Percentiles rank a stretch among this genome's conserved stretches.
phyloP scores from a whole-genome alignment of 2,113 vertebrate species.

The Microtus oregoni region DNA sequence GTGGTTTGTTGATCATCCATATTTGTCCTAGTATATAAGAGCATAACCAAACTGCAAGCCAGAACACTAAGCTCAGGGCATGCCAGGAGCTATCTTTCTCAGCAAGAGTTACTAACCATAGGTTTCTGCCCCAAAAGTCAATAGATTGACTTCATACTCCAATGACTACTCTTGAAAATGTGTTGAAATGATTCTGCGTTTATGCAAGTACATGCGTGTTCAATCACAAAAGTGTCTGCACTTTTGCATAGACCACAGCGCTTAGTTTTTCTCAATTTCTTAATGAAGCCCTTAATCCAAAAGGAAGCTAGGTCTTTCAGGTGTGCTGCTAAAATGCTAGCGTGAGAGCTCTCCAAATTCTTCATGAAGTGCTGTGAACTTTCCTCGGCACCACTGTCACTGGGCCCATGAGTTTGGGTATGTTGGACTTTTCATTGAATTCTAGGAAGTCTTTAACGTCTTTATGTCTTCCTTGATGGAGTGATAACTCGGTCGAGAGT shows the following conservation, averaged over 20 bases:
- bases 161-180: neutral
- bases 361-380: neutral
- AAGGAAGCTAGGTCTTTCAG: neutral
- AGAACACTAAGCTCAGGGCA: neutral
- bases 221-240: neutral
- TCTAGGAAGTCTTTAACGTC: neutral
- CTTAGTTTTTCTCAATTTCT: constrained; percentile 10
- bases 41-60: neutral
- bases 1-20: neutral
- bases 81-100: neutral
- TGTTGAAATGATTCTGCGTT: neutral
- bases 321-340: neutral
- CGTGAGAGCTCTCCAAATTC: neutral
- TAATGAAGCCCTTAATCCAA: neutral
- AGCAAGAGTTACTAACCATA: neutral
- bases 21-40: neutral
- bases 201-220: neutral
- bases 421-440: neutral
- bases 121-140: neutral
- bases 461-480: neutral
- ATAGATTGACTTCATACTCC: constrained; percentile 10
- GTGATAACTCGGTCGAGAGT: neutral
- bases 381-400: neutral
- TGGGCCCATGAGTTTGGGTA: neutral
- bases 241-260: neutral